These are phyloP conservation scores for Craniophora ligustri DNA, from an alignment of 2,888 invertebrate genomes.

Conservation along the genomic window DNA sequence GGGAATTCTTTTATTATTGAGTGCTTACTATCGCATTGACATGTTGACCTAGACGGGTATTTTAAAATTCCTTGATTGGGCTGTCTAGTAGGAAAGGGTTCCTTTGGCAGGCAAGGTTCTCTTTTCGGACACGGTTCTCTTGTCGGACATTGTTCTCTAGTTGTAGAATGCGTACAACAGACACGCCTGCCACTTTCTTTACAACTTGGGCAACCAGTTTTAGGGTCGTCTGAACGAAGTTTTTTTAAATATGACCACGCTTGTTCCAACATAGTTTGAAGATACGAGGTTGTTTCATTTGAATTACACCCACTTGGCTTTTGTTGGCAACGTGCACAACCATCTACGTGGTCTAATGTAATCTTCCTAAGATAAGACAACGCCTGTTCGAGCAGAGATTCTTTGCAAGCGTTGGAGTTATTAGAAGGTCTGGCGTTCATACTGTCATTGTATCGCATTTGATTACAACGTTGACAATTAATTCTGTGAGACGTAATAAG, in stretches of 20 bases:
- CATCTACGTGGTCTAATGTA: neutral
- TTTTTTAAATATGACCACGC: conserved; percentile 15
- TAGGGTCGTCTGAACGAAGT: conserved; percentile 3
- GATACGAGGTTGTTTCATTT: too few relatives aligned
- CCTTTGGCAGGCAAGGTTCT: neutral
- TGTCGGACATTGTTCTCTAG: neutral
- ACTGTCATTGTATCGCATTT: too few relatives aligned
- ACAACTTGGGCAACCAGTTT: conserved; percentile 9
- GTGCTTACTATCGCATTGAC: neutral
- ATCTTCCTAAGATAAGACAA: conserved; percentile 18
- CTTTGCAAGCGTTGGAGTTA: conserved; percentile 2
- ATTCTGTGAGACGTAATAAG: too few relatives aligned
- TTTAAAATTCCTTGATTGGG: neutral
- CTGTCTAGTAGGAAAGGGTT: too few relatives aligned
- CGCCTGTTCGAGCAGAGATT: conserved; percentile 15
- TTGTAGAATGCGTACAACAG: neutral
- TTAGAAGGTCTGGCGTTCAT: too few relatives aligned
- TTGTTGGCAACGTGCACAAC: conserved; percentile 7
- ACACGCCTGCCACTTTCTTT: neutral
- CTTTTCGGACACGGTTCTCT: neutral
- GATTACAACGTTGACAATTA: too few relatives aligned
- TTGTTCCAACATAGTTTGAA: conserved; percentile 10
- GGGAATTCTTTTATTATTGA: neutral
- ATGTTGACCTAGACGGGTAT: neutral
- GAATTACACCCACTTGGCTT: too few relatives aligned